A percentile compares a stretch with the other conserved stretches of the same genome.
phyloP scores from a whole-genome alignment of 1,140 invertebrate genomes.

The Ostrea denselamellosa region DNA sequence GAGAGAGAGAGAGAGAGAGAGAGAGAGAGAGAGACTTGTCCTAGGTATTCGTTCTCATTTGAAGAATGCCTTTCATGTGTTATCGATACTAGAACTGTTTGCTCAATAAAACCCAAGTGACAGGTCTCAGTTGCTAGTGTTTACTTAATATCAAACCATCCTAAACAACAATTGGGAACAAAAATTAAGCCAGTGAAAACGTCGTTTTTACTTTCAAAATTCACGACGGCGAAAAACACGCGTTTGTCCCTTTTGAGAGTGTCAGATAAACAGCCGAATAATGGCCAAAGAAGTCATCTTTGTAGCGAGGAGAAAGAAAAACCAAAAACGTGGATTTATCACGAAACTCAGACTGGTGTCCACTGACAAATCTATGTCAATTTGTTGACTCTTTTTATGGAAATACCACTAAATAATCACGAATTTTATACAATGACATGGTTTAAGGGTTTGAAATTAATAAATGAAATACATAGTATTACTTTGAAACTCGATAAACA shows the following conservation, averaged over 20 bases:
- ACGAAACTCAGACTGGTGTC: constrained; percentile 1
- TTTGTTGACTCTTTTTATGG: not conserved
- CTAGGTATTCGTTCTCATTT: not conserved
- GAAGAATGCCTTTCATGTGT: constrained; percentile 32
- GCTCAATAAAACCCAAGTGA: constrained; percentile 35
- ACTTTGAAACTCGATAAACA: not conserved
- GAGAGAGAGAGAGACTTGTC: constrained; percentile 36
- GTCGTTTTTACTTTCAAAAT: constrained; percentile 24
- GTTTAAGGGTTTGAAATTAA: not conserved
- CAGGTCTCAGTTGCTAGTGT: not conserved
- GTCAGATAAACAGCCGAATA: constrained; percentile 13
- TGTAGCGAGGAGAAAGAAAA: constrained; percentile 1
- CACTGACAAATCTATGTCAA: not conserved
- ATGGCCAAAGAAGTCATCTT: not conserved
- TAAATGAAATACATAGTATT: not conserved
- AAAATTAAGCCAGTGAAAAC: constrained; percentile 36
- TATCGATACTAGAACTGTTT: constrained; percentile 38
- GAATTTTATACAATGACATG: not conserved
- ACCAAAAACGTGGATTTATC: constrained; percentile 7
- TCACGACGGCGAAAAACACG: constrained; percentile 19
- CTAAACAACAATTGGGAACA: constrained; percentile 37
- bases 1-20: constrained; percentile 46
- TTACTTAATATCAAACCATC: constrained; percentile 30
- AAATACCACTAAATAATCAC: not conserved
- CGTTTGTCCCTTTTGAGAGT: constrained; percentile 14